Conservation (phyloP, 2,888 invertebrate genomes). For the Spisula subtruncata region DNA sequence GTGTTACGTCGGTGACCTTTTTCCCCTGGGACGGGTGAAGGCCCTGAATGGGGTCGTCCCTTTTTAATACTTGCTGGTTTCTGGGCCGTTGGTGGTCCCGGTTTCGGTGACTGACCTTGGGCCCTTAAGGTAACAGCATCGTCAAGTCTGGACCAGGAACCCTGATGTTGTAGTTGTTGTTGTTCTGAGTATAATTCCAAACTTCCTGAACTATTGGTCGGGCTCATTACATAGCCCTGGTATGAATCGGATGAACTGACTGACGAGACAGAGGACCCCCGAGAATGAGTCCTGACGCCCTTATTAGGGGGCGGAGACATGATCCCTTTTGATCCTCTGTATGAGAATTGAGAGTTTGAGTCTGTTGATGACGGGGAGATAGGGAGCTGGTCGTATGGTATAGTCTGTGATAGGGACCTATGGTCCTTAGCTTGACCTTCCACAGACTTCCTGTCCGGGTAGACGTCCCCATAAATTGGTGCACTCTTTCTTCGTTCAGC, state of each 20-base stretch:
- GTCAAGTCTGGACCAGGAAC: slow-evolving; percentile 53
- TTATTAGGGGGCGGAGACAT: slow-evolving; percentile 54
- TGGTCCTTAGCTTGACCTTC: slow-evolving; percentile 67
- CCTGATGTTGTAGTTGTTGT: slow-evolving; percentile 43
- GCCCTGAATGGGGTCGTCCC: slow-evolving; percentile 57
- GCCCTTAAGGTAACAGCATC: slow-evolving; percentile 36
- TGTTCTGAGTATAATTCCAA: slow-evolving; percentile 38
- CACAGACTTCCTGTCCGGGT: slow-evolving; percentile 66
- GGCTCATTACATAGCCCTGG: slow-evolving; percentile 64
- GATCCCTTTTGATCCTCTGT: slow-evolving; percentile 49
- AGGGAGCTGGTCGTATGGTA: slow-evolving; percentile 60
- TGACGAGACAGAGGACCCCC: slow-evolving; percentile 69
- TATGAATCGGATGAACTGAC: slow-evolving; percentile 63
- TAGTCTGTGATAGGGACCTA: slow-evolving; percentile 65
- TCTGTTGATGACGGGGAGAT: slow-evolving; percentile 48
- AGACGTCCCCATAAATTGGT: slow-evolving; percentile 66
- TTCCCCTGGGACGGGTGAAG: slow-evolving; percentile 51
- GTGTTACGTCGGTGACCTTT: slow-evolving; percentile 68
- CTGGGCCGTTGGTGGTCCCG: slow-evolving; percentile 68
- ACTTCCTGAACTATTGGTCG: slow-evolving; percentile 45
- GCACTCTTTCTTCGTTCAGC: slow-evolving; percentile 76
- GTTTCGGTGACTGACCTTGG: slow-evolving; percentile 54
- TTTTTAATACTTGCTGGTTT: slow-evolving; percentile 68
- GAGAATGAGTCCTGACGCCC: slow-evolving; percentile 63
- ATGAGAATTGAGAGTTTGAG: slow-evolving; percentile 41